Base-by-base conservation (phyloP, 1,140 invertebrate genomes). In the Muscidifurax raptorellus region DNA sequence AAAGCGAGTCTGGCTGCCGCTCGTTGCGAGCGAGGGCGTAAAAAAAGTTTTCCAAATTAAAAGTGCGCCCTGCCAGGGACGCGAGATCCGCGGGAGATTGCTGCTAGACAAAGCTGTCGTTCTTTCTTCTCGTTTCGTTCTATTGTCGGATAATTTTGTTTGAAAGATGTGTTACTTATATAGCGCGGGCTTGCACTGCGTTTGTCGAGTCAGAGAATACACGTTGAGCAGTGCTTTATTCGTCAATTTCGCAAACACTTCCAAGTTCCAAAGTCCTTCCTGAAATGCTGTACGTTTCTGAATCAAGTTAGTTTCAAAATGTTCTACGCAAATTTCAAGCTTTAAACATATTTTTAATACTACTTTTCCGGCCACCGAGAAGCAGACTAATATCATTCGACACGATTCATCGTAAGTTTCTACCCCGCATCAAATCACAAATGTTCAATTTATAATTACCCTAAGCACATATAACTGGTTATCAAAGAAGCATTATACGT, bases 31-130 rank as follows among this genome's bases (percentile, higher is more conserved):
- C 27, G 10, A n/a, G 12, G 67, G 30, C 1, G 64, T 27, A 9
- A 40, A 76, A 81, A 76, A 82, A 82, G 71, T 82, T 82, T 82
- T 40, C 44, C 72, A 59, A 82, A 82, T 82, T 82, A 82, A 82
- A 82, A 75, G 52, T 28, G 15, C 1, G 30, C 67, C 40, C 27
- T 32, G 75, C 75, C 74, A 76, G 25, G 18, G 9, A 75, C 32
- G 22, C 72, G 32, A 28, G 22, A 18, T 27, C 6, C 40, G 32
- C 66, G 7, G 40, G 6, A 47, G 28, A 71, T 47, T 71, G 66
- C 77, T 10, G 13, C 32, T n/a, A 66, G 28, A 36, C 18, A 52
- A 78, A 30, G 52, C 59, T 12, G 4, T 59, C 44, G 4, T 18
- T n/a, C 3, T 36, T 15, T 40, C 13, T 15, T 40, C 13, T 28